These are phyloP conservation scores for Nansenia antarctica DNA, from an alignment of 2,113 vertebrate species.

Conservation along the genomic window DNA sequence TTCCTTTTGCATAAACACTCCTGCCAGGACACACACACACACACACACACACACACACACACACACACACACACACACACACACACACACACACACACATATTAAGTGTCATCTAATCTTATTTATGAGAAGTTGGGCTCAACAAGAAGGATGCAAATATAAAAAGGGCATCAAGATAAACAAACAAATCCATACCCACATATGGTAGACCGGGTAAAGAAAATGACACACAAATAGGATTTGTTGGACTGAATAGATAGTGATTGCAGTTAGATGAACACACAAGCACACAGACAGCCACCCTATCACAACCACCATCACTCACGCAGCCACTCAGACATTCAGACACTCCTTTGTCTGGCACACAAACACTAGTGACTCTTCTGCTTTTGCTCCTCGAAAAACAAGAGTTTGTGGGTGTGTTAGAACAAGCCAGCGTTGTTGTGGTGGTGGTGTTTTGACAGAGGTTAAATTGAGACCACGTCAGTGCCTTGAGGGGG, in stretches of 20 bases:
- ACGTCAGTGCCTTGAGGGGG: neutral
- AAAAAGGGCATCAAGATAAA: neutral
- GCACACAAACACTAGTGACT: neutral
- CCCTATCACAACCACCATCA: too few relatives aligned
- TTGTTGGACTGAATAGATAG: neutral
- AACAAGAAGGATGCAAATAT: neutral
- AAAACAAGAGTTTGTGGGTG: neutral
- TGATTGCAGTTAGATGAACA: neutral
- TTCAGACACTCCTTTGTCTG: neutral
- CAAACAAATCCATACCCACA: neutral
- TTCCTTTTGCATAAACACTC: neutral
- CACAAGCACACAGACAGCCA: neutral
- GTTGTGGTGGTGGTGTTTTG: conserved; percentile 3
- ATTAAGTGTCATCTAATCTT: neutral
- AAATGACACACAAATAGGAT: neutral
- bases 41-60: neutral
- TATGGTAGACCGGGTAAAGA: too few relatives aligned
- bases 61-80: neutral
- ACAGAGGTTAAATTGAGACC: conserved; percentile 1
- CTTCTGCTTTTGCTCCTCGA: too few relatives aligned
- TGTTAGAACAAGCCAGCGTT: neutral
- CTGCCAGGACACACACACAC: neutral
- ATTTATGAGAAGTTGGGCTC: neutral
- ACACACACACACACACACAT: neutral
- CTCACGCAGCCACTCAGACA: too few relatives aligned